Conservation (phyloP, 2,113 vertebrate genomes). For the Microcebus ravelobensis region DNA sequence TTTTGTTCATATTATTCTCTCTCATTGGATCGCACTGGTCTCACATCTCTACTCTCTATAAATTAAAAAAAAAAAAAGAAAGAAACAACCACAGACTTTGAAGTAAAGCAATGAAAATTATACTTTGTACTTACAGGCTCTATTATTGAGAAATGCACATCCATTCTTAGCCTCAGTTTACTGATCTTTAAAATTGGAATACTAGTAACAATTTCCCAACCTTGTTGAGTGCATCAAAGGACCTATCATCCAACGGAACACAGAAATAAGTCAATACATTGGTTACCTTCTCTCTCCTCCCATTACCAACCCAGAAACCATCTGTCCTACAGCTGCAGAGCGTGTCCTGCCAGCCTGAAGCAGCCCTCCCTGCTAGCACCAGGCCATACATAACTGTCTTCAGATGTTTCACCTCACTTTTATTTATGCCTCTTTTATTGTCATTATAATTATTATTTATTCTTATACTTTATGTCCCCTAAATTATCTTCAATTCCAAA, state of each 20-base stretch:
- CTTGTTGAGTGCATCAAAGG: background rate
- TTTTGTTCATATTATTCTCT: background rate
- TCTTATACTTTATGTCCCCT: background rate
- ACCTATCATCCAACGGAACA: background rate
- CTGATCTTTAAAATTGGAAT: background rate
- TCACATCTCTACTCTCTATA: background rate
- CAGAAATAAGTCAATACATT: background rate
- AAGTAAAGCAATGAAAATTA: background rate
- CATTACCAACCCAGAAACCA: background rate
- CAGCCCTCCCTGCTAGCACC: background rate
- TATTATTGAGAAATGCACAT: background rate
- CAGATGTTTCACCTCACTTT: background rate
- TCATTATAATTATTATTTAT: background rate
- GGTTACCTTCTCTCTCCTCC: background rate
- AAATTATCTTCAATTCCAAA: background rate
- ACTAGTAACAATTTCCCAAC: background rate
- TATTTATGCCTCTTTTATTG: background rate
- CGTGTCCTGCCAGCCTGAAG: background rate
- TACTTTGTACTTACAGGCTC: background rate
- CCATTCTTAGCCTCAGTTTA: background rate
- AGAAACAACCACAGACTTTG: background rate
- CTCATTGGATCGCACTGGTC: background rate
- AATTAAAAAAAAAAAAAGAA: no score
- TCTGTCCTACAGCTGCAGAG: background rate
- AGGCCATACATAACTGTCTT: background rate